These are phyloP conservation scores for Raphicerus campestris DNA, from an alignment of 2,113 vertebrate species.

Conservation along the genomic window DNA sequence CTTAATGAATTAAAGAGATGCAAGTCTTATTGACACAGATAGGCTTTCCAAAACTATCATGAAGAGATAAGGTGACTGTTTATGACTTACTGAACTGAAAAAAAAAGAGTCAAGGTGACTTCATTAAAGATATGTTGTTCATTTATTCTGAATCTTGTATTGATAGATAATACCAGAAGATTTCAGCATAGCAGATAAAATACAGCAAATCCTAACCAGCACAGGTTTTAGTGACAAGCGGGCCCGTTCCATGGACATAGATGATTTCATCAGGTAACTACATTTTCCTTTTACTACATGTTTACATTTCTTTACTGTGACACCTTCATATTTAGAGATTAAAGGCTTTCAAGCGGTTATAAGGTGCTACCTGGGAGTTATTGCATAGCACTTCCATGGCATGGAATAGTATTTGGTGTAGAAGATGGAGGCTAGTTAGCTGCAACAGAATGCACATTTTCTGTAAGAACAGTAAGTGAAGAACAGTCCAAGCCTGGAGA, in stretches of 20 bases:
- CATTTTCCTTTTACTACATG: slow-evolving; percentile 52
- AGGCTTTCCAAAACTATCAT: slow-evolving; percentile 1
- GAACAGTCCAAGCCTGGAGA: slow-evolving; percentile 64
- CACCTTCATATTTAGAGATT: slow-evolving; percentile 46
- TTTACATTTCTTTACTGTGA: slow-evolving; percentile 57
- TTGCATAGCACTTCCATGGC: slow-evolving; percentile 68
- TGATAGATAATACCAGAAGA: slow-evolving; percentile 90
- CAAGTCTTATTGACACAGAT: neutral
- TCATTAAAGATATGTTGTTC: slow-evolving; percentile 67
- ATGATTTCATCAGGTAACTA: slow-evolving; percentile 96
- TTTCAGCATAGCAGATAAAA: slow-evolving; percentile 92
- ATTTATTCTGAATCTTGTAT: slow-evolving; percentile 70
- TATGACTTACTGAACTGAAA: slow-evolving; percentile 2
- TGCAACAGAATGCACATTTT: slow-evolving; percentile 53
- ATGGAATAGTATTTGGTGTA: slow-evolving; percentile 68
- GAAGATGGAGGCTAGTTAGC: slow-evolving; percentile 47
- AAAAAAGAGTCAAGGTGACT: slow-evolving; percentile 56
- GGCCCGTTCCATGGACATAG: slow-evolving; percentile 95
- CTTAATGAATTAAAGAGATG: neutral
- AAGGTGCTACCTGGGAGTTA: slow-evolving; percentile 62
- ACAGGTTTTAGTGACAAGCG: slow-evolving; percentile 90
- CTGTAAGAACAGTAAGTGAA: neutral
- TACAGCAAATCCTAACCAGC: slow-evolving; percentile 88
- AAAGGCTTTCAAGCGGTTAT: slow-evolving; percentile 64
- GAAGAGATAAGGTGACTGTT: slow-evolving; percentile 9